Evolutionary conservation across 2,113 vertebrate genomes (phyloP).

Genomic region (Collichthys lucidus): DNA sequence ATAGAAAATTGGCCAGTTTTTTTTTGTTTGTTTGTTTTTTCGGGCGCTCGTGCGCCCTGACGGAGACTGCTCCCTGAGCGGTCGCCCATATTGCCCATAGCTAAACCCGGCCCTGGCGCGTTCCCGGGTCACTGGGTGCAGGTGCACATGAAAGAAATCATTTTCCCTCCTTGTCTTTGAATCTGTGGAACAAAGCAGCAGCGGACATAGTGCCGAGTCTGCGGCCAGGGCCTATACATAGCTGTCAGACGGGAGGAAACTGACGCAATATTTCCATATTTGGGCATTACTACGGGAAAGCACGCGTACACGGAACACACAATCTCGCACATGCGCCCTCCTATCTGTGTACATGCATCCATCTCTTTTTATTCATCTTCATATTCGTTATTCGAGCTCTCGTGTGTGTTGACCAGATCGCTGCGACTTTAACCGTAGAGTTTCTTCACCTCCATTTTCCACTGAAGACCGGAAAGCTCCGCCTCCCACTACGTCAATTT

Average conservation of each 20-base stretch:
- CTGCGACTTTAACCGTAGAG: neutral
- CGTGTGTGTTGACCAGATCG: fast-evolving
- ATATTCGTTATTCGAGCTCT: no score
- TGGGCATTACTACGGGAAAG: constrained; percentile 44
- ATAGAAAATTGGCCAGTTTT: no score
- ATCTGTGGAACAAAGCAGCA: constrained; percentile 42
- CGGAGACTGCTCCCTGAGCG: no score
- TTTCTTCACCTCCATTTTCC: neutral
- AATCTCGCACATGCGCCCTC: neutral
- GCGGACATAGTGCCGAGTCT: constrained; percentile 12
- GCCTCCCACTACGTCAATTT: constrained; percentile 7
- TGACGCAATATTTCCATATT: constrained; percentile 22
- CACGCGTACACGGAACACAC: neutral
- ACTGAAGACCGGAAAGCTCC: constrained; percentile 45
- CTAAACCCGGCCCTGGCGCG: neutral
- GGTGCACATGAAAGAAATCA: constrained; percentile 26
- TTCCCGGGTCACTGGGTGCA: constrained; percentile 28
- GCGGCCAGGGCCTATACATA: constrained; percentile 20
- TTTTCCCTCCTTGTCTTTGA: constrained; percentile 35
- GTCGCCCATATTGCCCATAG: no score
- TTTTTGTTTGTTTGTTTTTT: no score
- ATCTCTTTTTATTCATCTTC: neutral
- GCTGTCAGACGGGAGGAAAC: neutral
- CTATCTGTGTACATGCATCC: neutral
- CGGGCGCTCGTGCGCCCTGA: no score